Evolutionary conservation across 2,888 invertebrate species (phyloP).

Genomic region (Nezara viridula): DNA sequence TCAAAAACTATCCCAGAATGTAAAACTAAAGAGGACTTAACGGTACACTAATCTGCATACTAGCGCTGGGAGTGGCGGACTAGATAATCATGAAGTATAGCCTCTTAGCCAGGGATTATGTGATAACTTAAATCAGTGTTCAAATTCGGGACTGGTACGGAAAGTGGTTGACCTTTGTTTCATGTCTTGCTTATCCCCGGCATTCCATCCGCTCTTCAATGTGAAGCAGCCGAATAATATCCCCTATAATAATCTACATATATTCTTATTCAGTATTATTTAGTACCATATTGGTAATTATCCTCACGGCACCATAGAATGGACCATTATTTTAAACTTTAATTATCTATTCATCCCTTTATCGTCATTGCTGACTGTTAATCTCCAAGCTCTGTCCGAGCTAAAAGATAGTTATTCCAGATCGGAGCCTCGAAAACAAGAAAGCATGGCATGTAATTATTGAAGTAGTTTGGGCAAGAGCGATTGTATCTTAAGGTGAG

Average conservation of each 20-base stretch:
- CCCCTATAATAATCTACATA: neutral
- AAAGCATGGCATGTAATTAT: conserved; percentile 40
- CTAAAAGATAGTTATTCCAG: conserved; percentile 17
- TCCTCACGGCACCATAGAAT: no score
- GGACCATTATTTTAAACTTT: neutral
- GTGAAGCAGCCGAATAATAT: neutral
- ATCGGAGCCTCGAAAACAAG: conserved; percentile 2
- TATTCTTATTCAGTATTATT: neutral
- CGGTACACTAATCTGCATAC: conserved; percentile 54
- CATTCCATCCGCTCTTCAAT: conserved; percentile 24
- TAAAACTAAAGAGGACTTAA: conserved; percentile 44
- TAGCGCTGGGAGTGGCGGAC: conserved; percentile 49
- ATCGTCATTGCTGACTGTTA: conserved; percentile 13
- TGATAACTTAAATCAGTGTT: conserved; percentile 49
- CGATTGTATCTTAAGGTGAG: conserved; percentile 40
- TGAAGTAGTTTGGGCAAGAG: conserved; percentile 25
- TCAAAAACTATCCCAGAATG: conserved; percentile 20
- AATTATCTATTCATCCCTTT: neutral
- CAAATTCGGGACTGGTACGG: conserved; percentile 42
- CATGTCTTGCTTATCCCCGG: conserved; percentile 13
- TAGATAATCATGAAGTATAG: conserved; percentile 53
- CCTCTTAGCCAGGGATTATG: conserved; percentile 52
- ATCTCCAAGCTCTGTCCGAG: neutral
- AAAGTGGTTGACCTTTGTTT: conserved; percentile 29
- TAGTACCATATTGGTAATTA: neutral